Conservation (phyloP, 2,113 vertebrate species). For the Gavialis gangeticus region DNA sequence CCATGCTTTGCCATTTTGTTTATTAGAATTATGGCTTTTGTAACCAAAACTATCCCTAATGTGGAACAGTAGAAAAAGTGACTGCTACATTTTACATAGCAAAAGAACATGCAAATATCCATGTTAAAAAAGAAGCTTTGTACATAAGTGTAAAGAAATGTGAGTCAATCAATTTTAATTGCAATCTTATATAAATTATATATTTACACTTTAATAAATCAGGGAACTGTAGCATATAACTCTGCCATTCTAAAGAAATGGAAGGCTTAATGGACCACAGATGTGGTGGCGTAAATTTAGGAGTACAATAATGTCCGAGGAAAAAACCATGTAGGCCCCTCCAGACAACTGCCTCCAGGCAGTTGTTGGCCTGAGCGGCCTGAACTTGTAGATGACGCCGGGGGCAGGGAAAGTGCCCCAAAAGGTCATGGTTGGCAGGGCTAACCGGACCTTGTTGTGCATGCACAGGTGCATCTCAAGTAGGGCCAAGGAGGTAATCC, state of each 20-base stretch:
- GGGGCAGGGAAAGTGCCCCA: too few species aligned
- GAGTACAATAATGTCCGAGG: not conserved
- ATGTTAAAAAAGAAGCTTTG: not conserved
- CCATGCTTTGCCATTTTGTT: not conserved
- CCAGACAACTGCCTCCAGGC: too few species aligned
- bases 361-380: too few species aligned
- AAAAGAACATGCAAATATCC: not conserved
- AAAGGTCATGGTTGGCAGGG: too few species aligned
- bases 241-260: not conserved
- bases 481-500: too few species aligned
- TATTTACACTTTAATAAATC: not conserved
- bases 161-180: not conserved
- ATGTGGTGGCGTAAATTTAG: not conserved
- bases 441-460: too few species aligned
- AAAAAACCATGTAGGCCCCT: not conserved
- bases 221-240: not conserved
- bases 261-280: not conserved
- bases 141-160: not conserved
- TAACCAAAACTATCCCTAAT: not conserved
- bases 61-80: not conserved
- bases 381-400: too few species aligned
- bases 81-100: too few species aligned
- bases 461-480: too few species aligned
- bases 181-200: fast-evolving
- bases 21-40: not conserved